Conservation (phyloP, 2,113 vertebrate genomes). For the Capricornis sumatraensis region DNA sequence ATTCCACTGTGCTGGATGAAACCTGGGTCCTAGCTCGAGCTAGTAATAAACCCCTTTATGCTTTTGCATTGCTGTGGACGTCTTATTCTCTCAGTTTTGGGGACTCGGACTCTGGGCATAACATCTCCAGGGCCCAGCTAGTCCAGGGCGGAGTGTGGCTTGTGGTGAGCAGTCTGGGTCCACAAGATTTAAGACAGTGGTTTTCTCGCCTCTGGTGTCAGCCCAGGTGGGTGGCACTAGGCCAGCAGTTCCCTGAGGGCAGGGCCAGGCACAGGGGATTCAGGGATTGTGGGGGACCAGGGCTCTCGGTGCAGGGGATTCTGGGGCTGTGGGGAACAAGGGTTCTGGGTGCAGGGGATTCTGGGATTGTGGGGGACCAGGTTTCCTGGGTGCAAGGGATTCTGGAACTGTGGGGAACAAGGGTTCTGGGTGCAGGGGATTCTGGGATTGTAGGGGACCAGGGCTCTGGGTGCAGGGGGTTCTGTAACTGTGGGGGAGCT, state of each 20-base stretch:
- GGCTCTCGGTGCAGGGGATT: background rate
- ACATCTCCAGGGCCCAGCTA: background rate
- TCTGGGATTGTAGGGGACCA: background rate
- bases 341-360: accelerated
- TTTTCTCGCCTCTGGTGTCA: background rate
- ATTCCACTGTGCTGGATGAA: too few species aligned
- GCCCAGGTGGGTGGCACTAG: background rate
- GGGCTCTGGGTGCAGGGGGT: background rate
- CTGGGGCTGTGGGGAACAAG: accelerated
- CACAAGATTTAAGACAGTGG: accelerated
- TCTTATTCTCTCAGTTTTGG: too few species aligned
- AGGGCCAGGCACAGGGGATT: background rate
- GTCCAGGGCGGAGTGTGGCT: background rate
- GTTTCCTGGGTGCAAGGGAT: accelerated
- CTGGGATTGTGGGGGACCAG: accelerated
- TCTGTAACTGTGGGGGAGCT: background rate
- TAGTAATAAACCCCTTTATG: too few species aligned
- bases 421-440: too few species aligned
- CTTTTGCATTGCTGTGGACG: too few species aligned
- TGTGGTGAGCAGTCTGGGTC: too few species aligned
- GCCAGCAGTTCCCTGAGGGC: accelerated
- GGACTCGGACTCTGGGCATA: too few species aligned
- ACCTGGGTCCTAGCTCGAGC: too few species aligned
- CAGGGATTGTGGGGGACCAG: background rate
- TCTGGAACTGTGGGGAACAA: accelerated